phyloP scores from a whole-genome alignment of 2,888 invertebrate species.

The Eristalis arbustorum region DNA sequence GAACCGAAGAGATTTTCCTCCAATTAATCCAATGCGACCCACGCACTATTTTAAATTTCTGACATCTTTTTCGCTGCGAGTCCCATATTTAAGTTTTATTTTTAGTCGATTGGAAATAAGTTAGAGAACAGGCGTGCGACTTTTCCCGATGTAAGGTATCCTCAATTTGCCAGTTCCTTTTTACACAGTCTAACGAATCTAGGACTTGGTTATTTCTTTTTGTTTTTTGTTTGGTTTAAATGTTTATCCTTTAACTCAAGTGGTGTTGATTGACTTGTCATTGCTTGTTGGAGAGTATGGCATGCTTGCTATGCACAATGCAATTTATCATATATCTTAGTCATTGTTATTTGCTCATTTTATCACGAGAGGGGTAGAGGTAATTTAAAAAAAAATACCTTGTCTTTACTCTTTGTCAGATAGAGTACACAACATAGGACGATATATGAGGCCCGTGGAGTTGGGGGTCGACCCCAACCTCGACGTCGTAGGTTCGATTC shows the following conservation, averaged over 20 bases:
- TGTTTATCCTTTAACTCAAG: conserved; percentile 38
- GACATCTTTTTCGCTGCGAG: conserved; percentile 7
- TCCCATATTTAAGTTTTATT: conserved; percentile 33
- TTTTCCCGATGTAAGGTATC: neutral
- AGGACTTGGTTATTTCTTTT: neutral
- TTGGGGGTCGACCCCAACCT: too few relatives aligned
- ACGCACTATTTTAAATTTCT: conserved; percentile 67
- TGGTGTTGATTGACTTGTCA: conserved; percentile 37
- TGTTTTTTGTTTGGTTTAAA: too few relatives aligned
- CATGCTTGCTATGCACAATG: neutral
- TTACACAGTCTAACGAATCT: neutral
- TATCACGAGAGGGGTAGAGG: conserved; percentile 13
- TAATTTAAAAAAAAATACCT: too few relatives aligned
- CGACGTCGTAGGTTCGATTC: too few relatives aligned
- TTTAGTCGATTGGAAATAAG: neutral
- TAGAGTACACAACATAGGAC: too few relatives aligned
- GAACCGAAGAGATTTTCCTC: conserved; percentile 7
- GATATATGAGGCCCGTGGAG: too few relatives aligned
- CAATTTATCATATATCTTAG: neutral
- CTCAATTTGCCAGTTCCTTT: neutral
- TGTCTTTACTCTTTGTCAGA: too few relatives aligned
- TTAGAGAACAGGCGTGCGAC: neutral
- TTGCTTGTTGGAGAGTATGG: conserved; percentile 1
- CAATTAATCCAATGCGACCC: conserved; percentile 63
- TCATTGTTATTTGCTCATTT: conserved; percentile 20